Conservation (phyloP, 2,888 invertebrate species). For the Plagodis pulveraria region DNA sequence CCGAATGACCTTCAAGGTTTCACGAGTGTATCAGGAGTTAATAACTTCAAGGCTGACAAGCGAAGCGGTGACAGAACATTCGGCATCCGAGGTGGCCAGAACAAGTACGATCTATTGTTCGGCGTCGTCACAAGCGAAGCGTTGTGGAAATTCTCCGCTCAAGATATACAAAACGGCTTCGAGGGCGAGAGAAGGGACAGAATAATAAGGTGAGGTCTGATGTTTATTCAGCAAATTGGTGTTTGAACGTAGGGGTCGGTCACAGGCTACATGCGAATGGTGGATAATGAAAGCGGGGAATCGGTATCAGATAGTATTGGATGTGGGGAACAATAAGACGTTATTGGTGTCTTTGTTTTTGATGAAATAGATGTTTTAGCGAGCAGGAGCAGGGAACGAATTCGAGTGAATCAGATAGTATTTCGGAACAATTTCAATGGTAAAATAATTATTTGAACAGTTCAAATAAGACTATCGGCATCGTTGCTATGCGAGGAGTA, state of each 20-base stretch:
- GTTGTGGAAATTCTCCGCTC: conserved; percentile 94
- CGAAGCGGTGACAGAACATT: conserved; percentile 86
- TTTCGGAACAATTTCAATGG: too few relatives aligned
- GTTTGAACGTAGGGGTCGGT: conserved; percentile 56
- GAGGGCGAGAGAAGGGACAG: conserved; percentile 95
- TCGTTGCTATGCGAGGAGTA: too few relatives aligned
- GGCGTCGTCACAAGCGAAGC: conserved; percentile 97
- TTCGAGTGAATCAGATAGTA: background rate
- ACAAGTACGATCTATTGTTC: conserved; percentile 93
- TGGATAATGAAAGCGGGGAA: conserved; percentile 55
- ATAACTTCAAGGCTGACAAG: conserved; percentile 85
- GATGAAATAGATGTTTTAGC: conserved; percentile 30
- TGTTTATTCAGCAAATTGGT: conserved; percentile 78
- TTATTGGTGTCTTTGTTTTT: conserved; percentile 33
- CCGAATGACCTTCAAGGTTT: conserved; percentile 87
- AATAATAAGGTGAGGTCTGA: conserved; percentile 87
- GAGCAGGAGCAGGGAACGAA: conserved; percentile 19
- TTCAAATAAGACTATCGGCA: too few relatives aligned
- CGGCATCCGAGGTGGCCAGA: conserved; percentile 82
- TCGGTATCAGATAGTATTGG: conserved; percentile 42
- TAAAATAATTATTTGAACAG: too few relatives aligned
- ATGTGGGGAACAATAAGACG: conserved; percentile 34
- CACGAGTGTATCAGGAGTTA: conserved; percentile 86
- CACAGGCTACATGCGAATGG: conserved; percentile 51
- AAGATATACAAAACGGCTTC: conserved; percentile 93